Conservation (phyloP, 30 jellyfish, hydroid and myxozoan species). For the Aurelia sp. region DNA sequence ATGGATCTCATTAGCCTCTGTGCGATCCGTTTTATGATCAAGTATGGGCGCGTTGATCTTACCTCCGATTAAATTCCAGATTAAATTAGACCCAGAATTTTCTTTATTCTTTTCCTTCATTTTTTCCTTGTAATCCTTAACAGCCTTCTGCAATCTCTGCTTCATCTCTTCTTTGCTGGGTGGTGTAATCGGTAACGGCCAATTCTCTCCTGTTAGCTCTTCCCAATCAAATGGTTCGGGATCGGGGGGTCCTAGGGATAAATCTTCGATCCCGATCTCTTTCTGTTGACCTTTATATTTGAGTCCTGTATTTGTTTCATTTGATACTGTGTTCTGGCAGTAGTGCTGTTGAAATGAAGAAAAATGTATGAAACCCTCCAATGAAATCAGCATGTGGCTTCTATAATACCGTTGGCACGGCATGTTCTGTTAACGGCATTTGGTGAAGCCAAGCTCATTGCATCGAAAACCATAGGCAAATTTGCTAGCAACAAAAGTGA, state of each 20-base stretch:
- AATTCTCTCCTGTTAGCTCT: conserved; percentile 28
- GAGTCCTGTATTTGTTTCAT: conserved; percentile 22
- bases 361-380: neutral
- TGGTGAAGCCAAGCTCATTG: too few relatives aligned
- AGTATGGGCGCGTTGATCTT: too few relatives aligned
- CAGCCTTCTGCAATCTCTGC: conserved; percentile 7
- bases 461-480: too few relatives aligned
- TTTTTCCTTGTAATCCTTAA: conserved; percentile 8
- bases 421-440: too few relatives aligned
- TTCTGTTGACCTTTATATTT: conserved; percentile 7
- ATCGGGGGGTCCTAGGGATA: conserved; percentile 20
- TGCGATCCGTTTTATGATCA: too few relatives aligned
- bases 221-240: conserved; percentile 63
- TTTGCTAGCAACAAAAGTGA: too few relatives aligned
- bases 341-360: neutral
- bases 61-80: neutral
- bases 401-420: too few relatives aligned
- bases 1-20: neutral
- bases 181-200: conserved; percentile 68
- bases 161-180: conserved; percentile 56
- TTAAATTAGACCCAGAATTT: conserved; percentile 10
- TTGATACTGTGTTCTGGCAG: conserved; percentile 30
- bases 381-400: too few relatives aligned
- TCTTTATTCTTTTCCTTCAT: neutral
- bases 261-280: conserved; percentile 27